These are phyloP conservation scores for Scaptomyza tumidula DNA, from an alignment of 2,888 invertebrate species.

Conservation along the genomic window DNA sequence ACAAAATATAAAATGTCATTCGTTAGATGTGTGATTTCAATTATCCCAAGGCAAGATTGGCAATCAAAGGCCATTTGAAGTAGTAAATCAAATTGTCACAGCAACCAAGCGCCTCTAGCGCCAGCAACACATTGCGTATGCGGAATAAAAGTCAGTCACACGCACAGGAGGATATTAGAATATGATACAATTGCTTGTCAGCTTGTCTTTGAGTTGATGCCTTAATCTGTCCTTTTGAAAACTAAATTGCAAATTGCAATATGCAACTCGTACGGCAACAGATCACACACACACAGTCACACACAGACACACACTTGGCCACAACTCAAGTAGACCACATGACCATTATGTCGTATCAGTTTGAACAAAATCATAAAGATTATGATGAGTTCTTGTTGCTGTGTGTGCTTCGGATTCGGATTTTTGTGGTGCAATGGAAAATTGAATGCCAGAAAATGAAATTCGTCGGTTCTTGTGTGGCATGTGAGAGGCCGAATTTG, in stretches of 20 bases:
- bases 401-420: no score
- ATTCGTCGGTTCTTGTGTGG: constrained; percentile 12
- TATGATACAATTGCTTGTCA: constrained; percentile 31
- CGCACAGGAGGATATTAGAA: constrained; percentile 41
- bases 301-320: neutral
- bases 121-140: constrained; percentile 56
- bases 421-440: no score
- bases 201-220: constrained; percentile 37
- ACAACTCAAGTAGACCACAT: constrained; percentile 21
- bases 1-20: neutral
- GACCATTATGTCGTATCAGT: constrained; percentile 31
- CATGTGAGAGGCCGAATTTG: constrained; percentile 8
- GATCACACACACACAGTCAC: constrained; percentile 19
- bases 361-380: constrained; percentile 7
- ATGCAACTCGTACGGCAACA: constrained; percentile 21
- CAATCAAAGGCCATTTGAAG: constrained; percentile 10
- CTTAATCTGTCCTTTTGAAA: constrained; percentile 19
- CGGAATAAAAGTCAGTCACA: constrained; percentile 43
- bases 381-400: constrained; percentile 25
- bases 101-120: constrained; percentile 1
- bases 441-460: constrained; percentile 29
- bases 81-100: constrained; percentile 59
- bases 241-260: constrained; percentile 21
- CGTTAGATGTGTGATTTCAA: constrained; percentile 4
- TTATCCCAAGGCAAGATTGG: neutral